Percentiles rank a stretch among this genome's conserved stretches.
phyloP scores from a whole-genome alignment of 2,797 vertebrate genomes.

The Acanthurus lineatus region DNA sequence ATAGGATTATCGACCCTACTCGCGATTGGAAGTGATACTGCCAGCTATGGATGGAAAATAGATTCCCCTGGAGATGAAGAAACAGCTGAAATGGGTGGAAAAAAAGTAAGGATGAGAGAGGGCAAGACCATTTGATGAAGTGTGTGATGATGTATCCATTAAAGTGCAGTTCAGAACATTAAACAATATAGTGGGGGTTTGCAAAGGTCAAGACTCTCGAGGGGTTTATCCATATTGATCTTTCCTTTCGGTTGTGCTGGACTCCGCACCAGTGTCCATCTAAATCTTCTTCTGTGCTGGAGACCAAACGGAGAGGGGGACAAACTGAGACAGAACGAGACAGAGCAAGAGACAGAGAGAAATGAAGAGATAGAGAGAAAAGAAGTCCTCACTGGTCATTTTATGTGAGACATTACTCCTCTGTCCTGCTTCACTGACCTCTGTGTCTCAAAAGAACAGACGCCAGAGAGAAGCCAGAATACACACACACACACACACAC shows the following conservation, averaged over 20 bases:
- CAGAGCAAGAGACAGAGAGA: slow-evolving; percentile 11
- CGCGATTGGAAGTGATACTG: slow-evolving; percentile 41
- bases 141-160: slow-evolving; percentile 78
- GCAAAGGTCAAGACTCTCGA: slow-evolving; percentile 73
- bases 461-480: too few relatives aligned
- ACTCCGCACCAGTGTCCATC: slow-evolving; percentile 51
- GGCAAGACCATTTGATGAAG: slow-evolving; percentile 65
- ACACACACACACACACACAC: too few relatives aligned
- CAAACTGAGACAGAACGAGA: slow-evolving; percentile 8
- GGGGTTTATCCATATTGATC: slow-evolving; percentile 79
- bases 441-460: slow-evolving; percentile 29
- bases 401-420: slow-evolving; percentile 67
- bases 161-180: slow-evolving; percentile 76
- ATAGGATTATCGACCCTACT: slow-evolving; percentile 27
- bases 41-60: slow-evolving; percentile 31
- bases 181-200: slow-evolving; percentile 74
- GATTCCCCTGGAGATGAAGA: slow-evolving; percentile 55
- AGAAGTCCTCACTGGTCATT: slow-evolving; percentile 49
- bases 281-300: slow-evolving; percentile 47
- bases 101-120: slow-evolving; percentile 33
- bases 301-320: slow-evolving; percentile 10
- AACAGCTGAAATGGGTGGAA: slow-evolving; percentile 39
- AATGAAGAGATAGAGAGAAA: slow-evolving; percentile 24
- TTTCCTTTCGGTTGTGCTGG: slow-evolving; percentile 55
- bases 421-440: slow-evolving; percentile 64